Conservation (phyloP, 2,797 vertebrate genomes). For the Podarcis lilfordi region DNA sequence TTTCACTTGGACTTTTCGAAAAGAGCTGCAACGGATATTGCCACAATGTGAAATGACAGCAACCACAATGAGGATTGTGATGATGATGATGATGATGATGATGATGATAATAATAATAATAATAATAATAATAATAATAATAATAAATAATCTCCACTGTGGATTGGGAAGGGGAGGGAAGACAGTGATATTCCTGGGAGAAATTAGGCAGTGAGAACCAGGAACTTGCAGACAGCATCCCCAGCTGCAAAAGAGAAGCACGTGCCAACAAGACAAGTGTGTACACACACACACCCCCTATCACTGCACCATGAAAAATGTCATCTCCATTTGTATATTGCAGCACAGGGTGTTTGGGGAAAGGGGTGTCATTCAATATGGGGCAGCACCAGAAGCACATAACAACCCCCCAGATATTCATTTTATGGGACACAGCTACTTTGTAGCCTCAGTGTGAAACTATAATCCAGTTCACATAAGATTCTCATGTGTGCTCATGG, state of each 20-base stretch:
- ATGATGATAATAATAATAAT: no score
- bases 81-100: no score
- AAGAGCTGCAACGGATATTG: not conserved
- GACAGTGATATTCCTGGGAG: not conserved
- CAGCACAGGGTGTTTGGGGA: not conserved
- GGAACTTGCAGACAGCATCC: not conserved
- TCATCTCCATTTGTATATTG: not conserved
- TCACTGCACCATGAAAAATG: not conserved
- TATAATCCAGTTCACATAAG: not conserved
- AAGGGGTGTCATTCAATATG: not conserved
- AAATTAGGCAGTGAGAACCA: constrained; percentile 13
- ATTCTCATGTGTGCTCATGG: not conserved
- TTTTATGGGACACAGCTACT: not conserved
- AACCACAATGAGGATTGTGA: not conserved
- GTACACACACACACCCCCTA: no score
- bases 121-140: no score
- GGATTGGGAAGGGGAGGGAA: not conserved
- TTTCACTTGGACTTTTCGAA: not conserved
- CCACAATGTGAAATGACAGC: not conserved
- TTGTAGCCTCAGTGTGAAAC: not conserved
- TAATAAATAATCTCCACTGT: not conserved
- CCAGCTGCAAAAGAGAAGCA: not conserved
- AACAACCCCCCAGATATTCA: not conserved
- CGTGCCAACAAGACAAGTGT: not conserved
- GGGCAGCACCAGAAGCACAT: not conserved